Conservation (phyloP, 2,888 invertebrate genomes). For the Meghimatium bilineatum region DNA sequence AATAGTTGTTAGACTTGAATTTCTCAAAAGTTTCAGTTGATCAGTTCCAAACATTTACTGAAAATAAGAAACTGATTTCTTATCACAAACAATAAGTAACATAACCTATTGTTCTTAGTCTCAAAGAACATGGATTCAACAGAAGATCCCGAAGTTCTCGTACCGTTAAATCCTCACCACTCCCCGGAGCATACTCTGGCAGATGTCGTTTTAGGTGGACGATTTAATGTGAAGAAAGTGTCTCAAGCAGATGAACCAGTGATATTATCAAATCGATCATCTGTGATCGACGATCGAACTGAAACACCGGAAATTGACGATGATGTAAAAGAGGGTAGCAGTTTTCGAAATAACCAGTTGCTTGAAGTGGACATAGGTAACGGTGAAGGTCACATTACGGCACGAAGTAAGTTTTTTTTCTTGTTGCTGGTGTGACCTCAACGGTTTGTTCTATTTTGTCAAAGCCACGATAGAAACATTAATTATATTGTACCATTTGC, state of each 20-base stretch:
- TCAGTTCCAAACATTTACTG: too few relatives aligned
- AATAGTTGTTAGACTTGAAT: too few relatives aligned
- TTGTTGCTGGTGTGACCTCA: too few relatives aligned
- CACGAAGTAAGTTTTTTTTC: not conserved
- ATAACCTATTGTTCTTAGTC: too few relatives aligned
- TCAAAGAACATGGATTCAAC: not conserved
- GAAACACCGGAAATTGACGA: not conserved
- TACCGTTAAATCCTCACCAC: not conserved
- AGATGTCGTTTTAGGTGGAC: not conserved
- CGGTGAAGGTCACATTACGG: not conserved
- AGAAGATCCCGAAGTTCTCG: constrained; percentile 21
- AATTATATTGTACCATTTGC: too few relatives aligned
- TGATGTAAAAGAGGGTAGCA: not conserved
- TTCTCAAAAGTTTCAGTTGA: too few relatives aligned
- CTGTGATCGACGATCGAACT: not conserved
- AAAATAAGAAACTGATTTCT: too few relatives aligned
- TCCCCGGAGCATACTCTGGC: not conserved
- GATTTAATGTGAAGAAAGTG: constrained; percentile 24
- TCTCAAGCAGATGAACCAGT: not conserved
- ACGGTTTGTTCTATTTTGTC: too few relatives aligned
- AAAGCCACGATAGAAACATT: too few relatives aligned
- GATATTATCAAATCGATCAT: not conserved
- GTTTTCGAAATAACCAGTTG: not conserved
- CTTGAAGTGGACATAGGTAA: not conserved
- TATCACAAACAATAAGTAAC: too few relatives aligned